A percentile compares a stretch with the other conserved stretches of the same genome.
Evolutionary conservation across 2,113 vertebrate genomes (phyloP).

Genomic region (Hippocampus abdominalis): DNA sequence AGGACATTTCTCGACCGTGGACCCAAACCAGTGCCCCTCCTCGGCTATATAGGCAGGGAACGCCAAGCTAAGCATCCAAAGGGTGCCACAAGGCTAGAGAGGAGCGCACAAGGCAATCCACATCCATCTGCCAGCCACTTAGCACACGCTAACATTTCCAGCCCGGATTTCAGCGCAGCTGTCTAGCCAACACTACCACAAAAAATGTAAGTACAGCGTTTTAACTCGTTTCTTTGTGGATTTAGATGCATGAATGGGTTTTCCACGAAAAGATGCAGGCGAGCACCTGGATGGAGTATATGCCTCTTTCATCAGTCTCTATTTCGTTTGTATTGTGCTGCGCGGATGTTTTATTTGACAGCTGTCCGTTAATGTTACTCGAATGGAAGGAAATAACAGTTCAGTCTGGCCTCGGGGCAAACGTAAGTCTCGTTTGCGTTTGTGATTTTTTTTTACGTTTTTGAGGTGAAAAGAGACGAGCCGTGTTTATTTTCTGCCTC

Average conservation of each 20-base stretch:
- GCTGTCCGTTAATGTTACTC: not conserved
- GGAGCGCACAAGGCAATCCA: conserved; percentile 54
- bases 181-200: conserved; percentile 41
- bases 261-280: not conserved
- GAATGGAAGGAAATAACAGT: conserved; percentile 9
- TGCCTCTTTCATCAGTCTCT: not conserved
- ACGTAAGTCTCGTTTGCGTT: conserved; percentile 13
- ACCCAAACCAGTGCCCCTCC: conserved; percentile 46
- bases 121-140: conserved; percentile 59
- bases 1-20: conserved; percentile 22
- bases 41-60: conserved; percentile 51
- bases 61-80: conserved; percentile 51
- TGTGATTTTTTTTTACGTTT: conserved; percentile 4
- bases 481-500: conserved; percentile 7
- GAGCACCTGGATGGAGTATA: not conserved
- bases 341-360: not conserved
- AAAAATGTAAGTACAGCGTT: conserved; percentile 60
- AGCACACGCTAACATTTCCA: conserved; percentile 41
- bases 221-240: not conserved
- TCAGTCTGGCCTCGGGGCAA: conserved; percentile 47
- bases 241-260: not conserved
- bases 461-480: not conserved
- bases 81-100: conserved; percentile 59
- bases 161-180: conserved; percentile 56
- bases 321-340: not conserved